These are phyloP conservation scores for Drosophila trapezifrons DNA, from an alignment of 1,140 invertebrate species.

Conservation along the genomic window DNA sequence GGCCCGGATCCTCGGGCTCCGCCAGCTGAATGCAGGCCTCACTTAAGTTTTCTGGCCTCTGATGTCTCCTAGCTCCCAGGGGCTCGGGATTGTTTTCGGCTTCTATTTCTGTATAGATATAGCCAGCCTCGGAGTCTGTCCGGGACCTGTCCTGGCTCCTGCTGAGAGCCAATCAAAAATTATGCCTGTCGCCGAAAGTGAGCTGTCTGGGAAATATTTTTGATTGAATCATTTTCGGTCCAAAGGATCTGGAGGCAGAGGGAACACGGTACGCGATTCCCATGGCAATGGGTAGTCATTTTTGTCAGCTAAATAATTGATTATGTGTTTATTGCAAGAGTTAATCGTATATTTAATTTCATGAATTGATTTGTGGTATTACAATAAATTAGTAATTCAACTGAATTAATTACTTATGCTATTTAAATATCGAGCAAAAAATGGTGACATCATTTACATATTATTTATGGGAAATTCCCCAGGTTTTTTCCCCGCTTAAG, in stretches of 20 bases:
- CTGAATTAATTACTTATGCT: too few relatives aligned
- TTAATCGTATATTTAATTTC: neutral
- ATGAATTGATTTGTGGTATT: neutral
- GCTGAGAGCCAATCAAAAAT: conserved; percentile 11
- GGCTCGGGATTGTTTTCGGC: neutral
- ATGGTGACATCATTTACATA: too few relatives aligned
- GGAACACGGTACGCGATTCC: too few relatives aligned
- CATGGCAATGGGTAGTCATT: neutral
- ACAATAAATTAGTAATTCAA: neutral
- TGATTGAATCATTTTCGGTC: neutral
- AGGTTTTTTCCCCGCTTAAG: too few relatives aligned
- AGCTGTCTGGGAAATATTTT: neutral
- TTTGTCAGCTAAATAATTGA: conserved; percentile 1
- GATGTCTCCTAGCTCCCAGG: conserved; percentile 3
- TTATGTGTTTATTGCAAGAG: too few relatives aligned
- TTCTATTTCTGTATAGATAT: conserved; percentile 5
- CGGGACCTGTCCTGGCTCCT: neutral
- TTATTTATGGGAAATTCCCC: too few relatives aligned
- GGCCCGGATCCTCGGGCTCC: neutral
- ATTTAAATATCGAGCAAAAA: too few relatives aligned
- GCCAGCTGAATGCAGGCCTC: conserved; percentile 13
- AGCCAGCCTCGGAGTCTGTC: conserved; percentile 1
- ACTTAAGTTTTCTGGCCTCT: conserved; percentile 41
- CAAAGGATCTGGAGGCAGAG: neutral
- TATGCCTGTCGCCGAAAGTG: conserved; percentile 17